phyloP scores from a whole-genome alignment of 2,888 invertebrate genomes.

The Podotricha telesiphe region DNA sequence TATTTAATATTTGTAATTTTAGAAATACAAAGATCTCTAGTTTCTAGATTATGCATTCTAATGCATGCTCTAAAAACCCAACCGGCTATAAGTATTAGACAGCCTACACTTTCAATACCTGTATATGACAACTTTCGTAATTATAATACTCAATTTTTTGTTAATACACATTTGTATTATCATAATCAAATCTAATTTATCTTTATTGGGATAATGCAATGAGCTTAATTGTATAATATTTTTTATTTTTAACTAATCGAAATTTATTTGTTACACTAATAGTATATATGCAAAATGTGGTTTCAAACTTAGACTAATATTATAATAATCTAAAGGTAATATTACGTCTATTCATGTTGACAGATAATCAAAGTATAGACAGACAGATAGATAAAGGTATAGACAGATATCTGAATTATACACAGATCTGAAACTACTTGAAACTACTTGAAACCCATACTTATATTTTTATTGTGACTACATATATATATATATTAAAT shows the following conservation, averaged over 20 bases:
- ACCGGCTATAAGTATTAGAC: neutral
- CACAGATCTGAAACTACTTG: too few species aligned
- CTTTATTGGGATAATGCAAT: neutral
- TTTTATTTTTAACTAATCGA: neutral
- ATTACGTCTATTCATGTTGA: too few species aligned
- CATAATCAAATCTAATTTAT: neutral
- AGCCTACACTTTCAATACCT: neutral
- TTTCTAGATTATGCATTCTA: too few species aligned
- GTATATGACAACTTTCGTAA: neutral
- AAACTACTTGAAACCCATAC: too few species aligned
- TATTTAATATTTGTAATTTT: too few species aligned
- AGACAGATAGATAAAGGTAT: too few species aligned
- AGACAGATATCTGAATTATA: too few species aligned
- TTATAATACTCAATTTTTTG: neutral
- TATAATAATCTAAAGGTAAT: too few species aligned
- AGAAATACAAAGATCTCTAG: neutral
- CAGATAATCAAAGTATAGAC: too few species aligned
- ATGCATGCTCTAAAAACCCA: neutral
- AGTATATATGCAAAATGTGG: neutral
- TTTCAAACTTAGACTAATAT: too few species aligned
- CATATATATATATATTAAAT: too few species aligned
- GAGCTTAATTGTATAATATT: neutral
- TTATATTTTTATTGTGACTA: too few species aligned
- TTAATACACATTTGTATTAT: neutral
- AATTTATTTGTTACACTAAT: neutral